Evolutionary conservation across 2,113 vertebrate species (phyloP).

Genomic region (Lynx canadensis): DNA sequence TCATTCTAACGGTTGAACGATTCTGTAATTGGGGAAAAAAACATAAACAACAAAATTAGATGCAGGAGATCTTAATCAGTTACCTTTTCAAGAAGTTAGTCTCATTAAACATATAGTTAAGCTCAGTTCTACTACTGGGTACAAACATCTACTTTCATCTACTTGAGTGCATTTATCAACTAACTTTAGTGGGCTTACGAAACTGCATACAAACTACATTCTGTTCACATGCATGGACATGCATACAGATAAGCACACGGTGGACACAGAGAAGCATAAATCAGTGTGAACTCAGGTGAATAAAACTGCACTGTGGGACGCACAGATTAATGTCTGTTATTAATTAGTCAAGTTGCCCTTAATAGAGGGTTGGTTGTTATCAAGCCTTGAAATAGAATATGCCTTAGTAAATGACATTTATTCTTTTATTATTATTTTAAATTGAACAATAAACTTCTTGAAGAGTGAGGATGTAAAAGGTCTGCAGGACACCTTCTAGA

Average conservation of each 20-base stretch:
- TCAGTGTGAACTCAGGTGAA: conserved; percentile 7
- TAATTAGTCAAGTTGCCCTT: conserved; percentile 50
- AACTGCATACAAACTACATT: background rate
- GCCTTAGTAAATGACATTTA: conserved; percentile 56
- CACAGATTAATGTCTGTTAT: conserved; percentile 36
- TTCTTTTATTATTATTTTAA: conserved; percentile 67
- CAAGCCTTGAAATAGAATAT: conserved; percentile 25
- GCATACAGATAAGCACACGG: background rate
- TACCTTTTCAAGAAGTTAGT: conserved; percentile 33
- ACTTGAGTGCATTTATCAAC: background rate
- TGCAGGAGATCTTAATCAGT: background rate
- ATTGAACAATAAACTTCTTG: conserved; percentile 60
- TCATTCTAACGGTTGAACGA: conserved; percentile 35
- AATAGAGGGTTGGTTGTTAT: conserved; percentile 39
- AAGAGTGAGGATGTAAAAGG: conserved; percentile 37
- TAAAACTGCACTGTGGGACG: conserved; percentile 16
- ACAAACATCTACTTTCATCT: background rate
- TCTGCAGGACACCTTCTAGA: conserved; percentile 12
- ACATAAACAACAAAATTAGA: background rate
- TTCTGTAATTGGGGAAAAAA: background rate
- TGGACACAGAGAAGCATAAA: conserved; percentile 1
- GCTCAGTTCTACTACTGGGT: background rate
- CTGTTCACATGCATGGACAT: background rate
- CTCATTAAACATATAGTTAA: background rate
- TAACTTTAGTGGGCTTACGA: background rate